Evolutionary conservation across 2,888 invertebrate genomes (phyloP).

Genomic region (Thecocarcelia acutangulata): DNA sequence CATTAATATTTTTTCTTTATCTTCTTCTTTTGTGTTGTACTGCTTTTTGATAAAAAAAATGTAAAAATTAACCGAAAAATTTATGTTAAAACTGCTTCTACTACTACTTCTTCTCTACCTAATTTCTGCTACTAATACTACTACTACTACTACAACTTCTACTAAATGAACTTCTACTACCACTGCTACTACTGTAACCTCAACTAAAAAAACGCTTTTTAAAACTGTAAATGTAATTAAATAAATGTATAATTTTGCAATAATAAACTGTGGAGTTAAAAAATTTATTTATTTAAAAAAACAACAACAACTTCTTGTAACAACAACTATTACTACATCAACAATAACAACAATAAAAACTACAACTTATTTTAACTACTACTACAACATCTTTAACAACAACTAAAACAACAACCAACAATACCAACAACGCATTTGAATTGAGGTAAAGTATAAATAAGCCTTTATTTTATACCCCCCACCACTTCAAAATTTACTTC

Average conservation of each 20-base stretch:
- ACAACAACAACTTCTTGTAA: conserved; percentile 78
- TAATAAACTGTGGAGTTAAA: conserved; percentile 72
- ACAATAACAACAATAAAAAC: conserved; percentile 72
- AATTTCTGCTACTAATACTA: conserved; percentile 73
- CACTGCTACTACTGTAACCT: conserved; percentile 71
- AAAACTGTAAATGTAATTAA: conserved; percentile 57
- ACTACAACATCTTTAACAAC: conserved; percentile 71
- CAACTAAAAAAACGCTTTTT: conserved; percentile 64
- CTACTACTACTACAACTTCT: conserved; percentile 73
- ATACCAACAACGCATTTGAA: conserved; percentile 77
- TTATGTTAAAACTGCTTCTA: conserved; percentile 75
- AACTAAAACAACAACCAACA: conserved; percentile 68
- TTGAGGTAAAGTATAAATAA: conserved; percentile 79
- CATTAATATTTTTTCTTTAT: conserved; percentile 71
- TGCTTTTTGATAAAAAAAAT: conserved; percentile 71
- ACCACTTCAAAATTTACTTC: conserved; percentile 5
- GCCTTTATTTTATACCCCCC: conserved; percentile 27
- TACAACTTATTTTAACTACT: conserved; percentile 70
- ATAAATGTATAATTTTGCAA: conserved; percentile 62
- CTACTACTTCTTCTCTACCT: conserved; percentile 75
- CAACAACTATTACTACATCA: conserved; percentile 74
- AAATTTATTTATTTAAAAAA: conserved; percentile 68
- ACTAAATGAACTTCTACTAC: conserved; percentile 72
- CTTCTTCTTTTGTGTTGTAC: conserved; percentile 68
- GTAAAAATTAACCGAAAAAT: conserved; percentile 51